A percentile compares a stretch with the other conserved stretches of the same genome.
Evolutionary conservation across 2,797 vertebrate genomes (phyloP).

Genomic region (Sebastes wilsoni): DNA sequence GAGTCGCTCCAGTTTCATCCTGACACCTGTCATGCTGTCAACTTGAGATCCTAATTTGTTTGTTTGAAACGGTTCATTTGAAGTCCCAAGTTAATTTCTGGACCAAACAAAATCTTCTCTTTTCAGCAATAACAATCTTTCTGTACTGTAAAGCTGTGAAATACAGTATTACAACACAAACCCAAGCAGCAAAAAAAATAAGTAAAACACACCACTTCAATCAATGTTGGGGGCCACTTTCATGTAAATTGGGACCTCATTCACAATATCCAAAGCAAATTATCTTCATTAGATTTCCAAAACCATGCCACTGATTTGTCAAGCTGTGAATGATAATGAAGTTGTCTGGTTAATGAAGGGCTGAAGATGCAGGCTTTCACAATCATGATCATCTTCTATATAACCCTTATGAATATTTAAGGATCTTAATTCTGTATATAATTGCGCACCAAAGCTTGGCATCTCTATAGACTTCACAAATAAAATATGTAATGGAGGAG

Average conservation of each 20-base stretch:
- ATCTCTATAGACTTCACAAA: slow-evolving; percentile 79
- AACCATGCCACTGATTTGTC: slow-evolving; percentile 79
- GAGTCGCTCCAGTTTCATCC: slow-evolving; percentile 26
- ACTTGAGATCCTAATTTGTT: slow-evolving; percentile 41
- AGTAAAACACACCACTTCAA: slow-evolving; percentile 67
- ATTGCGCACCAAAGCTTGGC: slow-evolving; percentile 77
- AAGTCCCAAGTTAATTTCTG: slow-evolving; percentile 11
- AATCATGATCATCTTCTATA: slow-evolving; percentile 80
- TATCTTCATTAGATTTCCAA: slow-evolving; percentile 80
- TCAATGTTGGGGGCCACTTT: slow-evolving; percentile 71
- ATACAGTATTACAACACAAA: not conserved
- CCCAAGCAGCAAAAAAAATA: slow-evolving; percentile 37
- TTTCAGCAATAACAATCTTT: not conserved
- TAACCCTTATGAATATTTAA: slow-evolving; percentile 82
- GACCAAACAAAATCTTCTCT: not conserved
- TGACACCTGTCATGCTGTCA: slow-evolving; percentile 40
- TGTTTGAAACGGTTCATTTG: slow-evolving; percentile 12
- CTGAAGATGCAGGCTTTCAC: slow-evolving; percentile 77
- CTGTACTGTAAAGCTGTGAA: not conserved
- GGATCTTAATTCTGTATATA: slow-evolving; percentile 80
- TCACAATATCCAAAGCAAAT: slow-evolving; percentile 80
- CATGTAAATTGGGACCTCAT: slow-evolving; percentile 77
- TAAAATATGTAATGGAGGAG: slow-evolving; percentile 76
- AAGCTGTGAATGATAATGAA: slow-evolving; percentile 84
- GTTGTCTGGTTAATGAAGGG: slow-evolving; percentile 80